phyloP scores from a whole-genome alignment of 2,888 invertebrate genomes.

The Lamellibrachia columna region DNA sequence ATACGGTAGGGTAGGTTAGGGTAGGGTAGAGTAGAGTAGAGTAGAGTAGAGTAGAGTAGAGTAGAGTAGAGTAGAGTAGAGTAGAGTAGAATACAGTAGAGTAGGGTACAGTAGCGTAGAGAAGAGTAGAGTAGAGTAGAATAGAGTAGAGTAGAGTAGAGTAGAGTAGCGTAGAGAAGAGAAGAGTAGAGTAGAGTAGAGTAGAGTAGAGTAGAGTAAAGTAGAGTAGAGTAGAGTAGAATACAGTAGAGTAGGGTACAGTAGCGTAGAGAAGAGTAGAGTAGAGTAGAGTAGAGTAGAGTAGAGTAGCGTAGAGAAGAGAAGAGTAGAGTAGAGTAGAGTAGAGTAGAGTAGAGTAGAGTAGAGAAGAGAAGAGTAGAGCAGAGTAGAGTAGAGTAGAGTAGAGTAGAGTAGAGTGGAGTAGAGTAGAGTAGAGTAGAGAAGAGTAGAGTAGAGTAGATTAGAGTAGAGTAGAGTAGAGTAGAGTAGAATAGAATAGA shows the following conservation, averaged over 20 bases:
- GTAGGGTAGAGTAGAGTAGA: no score
- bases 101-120: no score
- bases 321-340: background rate
- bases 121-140: no score
- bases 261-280: no score
- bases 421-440: constrained; percentile 19
- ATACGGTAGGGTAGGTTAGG: background rate
- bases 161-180: no score
- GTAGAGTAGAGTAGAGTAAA: background rate
- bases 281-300: background rate
- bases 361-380: constrained; percentile 18
- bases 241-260: no score
- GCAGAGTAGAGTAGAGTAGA: constrained; percentile 2
- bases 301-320: no score
- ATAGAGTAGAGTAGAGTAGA: background rate
- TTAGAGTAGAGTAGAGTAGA: no score
- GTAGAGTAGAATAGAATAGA: background rate
- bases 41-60: no score
- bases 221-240: no score
- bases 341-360: background rate
- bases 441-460: background rate
- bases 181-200: background rate
- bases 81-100: no score
- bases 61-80: no score
- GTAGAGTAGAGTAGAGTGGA: constrained; percentile 16